Evolutionary conservation across 2,888 invertebrate genomes (phyloP).

Genomic region (Chloromyia formosa): DNA sequence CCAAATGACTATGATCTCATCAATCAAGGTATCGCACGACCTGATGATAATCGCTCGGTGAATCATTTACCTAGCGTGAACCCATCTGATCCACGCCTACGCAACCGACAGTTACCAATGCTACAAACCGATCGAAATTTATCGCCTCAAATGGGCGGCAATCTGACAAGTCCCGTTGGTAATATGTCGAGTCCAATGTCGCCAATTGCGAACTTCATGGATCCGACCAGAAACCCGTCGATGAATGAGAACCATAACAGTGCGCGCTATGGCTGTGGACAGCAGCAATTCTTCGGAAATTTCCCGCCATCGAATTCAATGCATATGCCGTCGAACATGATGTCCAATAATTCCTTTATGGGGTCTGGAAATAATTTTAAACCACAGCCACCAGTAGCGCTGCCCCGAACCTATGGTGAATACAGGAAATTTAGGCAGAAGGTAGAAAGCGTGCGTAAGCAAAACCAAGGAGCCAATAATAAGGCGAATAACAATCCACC

Average conservation of each 20-base stretch:
- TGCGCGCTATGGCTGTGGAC: background rate
- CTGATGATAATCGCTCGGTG: conserved; percentile 40
- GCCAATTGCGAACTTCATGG: conserved; percentile 35
- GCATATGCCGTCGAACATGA: conserved; percentile 6
- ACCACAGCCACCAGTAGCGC: conserved; percentile 1
- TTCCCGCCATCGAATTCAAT: background rate
- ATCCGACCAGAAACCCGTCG: conserved; percentile 4
- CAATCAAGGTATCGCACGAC: conserved; percentile 41
- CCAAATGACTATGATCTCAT: conserved; percentile 49
- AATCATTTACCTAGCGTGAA: conserved; percentile 45
- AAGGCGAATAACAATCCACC: background rate
- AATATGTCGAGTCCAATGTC: conserved; percentile 51
- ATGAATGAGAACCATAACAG: conserved; percentile 18
- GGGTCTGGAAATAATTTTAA: conserved; percentile 4
- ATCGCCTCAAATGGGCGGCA: background rate
- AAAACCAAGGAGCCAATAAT: conserved; percentile 46
- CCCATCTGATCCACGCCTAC: conserved; percentile 48
- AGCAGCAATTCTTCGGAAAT: conserved; percentile 28
- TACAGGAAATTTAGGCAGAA: conserved; percentile 55
- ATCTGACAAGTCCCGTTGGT: conserved; percentile 49
- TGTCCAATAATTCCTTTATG: conserved; percentile 14
- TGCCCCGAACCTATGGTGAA: conserved; percentile 58
- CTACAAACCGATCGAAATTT: background rate
- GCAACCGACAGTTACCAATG: conserved; percentile 49
- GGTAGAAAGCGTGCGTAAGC: conserved; percentile 41